These are phyloP conservation scores for Sphyrna mokarran DNA, from an alignment of 2,113 vertebrate genomes.

Conservation along the genomic window DNA sequence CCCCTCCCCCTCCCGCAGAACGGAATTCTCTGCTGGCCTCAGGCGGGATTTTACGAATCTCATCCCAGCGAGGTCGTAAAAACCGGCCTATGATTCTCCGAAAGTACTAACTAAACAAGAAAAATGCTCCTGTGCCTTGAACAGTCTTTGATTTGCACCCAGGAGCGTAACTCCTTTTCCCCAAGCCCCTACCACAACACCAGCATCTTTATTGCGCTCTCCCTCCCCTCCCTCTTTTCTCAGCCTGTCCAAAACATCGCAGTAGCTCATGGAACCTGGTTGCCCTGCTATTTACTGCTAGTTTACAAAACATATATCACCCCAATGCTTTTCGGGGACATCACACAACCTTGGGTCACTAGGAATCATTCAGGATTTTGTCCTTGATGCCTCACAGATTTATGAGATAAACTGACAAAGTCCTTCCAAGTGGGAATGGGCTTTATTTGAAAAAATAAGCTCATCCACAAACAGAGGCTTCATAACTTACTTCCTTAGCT, in stretches of 20 bases:
- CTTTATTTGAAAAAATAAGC: slow-evolving; percentile 10
- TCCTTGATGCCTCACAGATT: neutral
- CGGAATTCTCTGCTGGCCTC: too few relatives aligned
- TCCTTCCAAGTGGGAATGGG: neutral
- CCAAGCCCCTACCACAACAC: too few relatives aligned
- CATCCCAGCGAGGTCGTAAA: too few relatives aligned
- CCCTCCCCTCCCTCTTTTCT: neutral
- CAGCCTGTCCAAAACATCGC: neutral
- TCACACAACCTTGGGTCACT: neutral
- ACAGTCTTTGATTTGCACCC: neutral
- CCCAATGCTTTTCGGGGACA: neutral
- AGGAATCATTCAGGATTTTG: neutral
- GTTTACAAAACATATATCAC: neutral
- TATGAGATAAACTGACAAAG: neutral
- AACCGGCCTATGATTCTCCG: too few relatives aligned
- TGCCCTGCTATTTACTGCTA: neutral
- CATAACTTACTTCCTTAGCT: neutral
- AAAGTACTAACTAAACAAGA: neutral
- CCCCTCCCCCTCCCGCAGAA: too few relatives aligned
- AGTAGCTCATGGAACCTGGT: neutral
- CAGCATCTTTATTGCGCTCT: too few relatives aligned
- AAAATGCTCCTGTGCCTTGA: neutral
- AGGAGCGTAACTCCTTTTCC: neutral
- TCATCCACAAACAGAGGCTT: neutral
- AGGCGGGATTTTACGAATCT: too few relatives aligned